Evolutionary conservation across 2,113 vertebrate genomes (phyloP).

Genomic region (Meles meles): DNA sequence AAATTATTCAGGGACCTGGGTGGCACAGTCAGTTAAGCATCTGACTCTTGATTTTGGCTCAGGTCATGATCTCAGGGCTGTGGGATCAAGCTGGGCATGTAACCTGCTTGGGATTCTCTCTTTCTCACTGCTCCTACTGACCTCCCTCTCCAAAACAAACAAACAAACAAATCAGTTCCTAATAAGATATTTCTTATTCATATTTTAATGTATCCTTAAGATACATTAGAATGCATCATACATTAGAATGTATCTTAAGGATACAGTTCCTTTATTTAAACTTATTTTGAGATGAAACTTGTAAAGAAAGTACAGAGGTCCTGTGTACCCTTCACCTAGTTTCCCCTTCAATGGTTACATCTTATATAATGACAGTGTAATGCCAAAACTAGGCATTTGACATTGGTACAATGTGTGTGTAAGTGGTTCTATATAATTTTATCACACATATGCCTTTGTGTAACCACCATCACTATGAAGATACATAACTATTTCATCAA

Average conservation of each 20-base stretch:
- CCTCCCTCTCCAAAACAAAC: background rate
- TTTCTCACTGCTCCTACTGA: background rate
- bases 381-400: background rate
- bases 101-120: background rate
- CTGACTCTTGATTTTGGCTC: background rate
- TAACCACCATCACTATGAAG: background rate
- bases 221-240: background rate
- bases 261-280: background rate
- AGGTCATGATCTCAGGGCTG: background rate
- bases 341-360: background rate
- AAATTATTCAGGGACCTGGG: background rate
- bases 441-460: background rate
- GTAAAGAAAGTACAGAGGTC: background rate
- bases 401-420: background rate
- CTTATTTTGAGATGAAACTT: background rate
- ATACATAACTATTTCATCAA: background rate
- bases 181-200: background rate
- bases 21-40: background rate
- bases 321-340: accelerated
- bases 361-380: background rate
- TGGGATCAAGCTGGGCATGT: background rate
- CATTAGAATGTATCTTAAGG: background rate
- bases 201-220: background rate
- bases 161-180: background rate
- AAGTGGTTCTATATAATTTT: background rate